Evolutionary conservation across 1,140 invertebrate species (phyloP).

Genomic region (Caenorhabditis tropicalis): DNA sequence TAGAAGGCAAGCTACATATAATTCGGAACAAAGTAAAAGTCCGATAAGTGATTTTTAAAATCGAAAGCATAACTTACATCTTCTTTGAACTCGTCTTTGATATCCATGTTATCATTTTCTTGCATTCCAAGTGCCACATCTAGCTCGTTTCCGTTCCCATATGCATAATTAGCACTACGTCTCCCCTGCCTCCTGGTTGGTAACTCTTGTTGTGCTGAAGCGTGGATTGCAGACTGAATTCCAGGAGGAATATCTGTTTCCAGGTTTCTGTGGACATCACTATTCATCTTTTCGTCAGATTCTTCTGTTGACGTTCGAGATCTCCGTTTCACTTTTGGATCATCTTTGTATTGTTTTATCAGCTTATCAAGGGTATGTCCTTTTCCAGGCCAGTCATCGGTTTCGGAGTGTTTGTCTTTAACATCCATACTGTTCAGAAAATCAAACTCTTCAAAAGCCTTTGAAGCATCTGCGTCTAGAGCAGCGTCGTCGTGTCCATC

Average conservation of each 20-base stretch:
- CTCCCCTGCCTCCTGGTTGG: not conserved
- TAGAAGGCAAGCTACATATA: no score
- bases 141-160: conserved; percentile 8
- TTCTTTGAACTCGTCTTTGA: conserved; percentile 66
- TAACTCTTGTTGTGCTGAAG: not conserved
- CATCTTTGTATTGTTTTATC: conserved; percentile 35
- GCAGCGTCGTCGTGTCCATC: conserved; percentile 37
- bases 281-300: not conserved
- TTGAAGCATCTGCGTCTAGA: conserved; percentile 60
- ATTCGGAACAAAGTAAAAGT: no score
- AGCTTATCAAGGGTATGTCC: not conserved
- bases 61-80: conserved; percentile 28
- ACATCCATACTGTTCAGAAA: conserved; percentile 36
- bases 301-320: conserved; percentile 15
- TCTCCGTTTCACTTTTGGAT: conserved; percentile 29
- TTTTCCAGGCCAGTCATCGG: conserved; percentile 23
- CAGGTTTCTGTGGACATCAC: not conserved
- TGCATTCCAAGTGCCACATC: conserved; percentile 52
- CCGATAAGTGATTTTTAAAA: not conserved
- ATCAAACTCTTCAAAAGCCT: conserved; percentile 49
- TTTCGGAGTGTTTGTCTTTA: not conserved
- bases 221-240: not conserved
- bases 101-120: conserved; percentile 60
- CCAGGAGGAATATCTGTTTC: conserved; percentile 16
- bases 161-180: conserved; percentile 10